Conservation (phyloP, 2,888 invertebrate species). For the Trileptium ribeirensis region DNA sequence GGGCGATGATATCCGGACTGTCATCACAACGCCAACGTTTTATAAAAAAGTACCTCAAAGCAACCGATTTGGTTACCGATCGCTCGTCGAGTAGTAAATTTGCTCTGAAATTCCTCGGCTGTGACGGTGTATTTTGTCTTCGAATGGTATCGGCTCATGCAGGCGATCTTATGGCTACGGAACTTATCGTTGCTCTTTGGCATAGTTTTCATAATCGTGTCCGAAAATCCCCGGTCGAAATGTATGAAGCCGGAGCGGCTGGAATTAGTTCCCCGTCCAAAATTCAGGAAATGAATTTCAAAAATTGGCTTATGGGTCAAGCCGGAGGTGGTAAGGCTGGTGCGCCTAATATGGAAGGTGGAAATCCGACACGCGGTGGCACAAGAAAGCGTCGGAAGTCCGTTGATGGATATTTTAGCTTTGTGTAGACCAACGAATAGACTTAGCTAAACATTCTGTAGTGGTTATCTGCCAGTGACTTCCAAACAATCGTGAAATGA, state of each 20-base stretch:
- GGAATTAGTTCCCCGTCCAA: slow-evolving; percentile 48
- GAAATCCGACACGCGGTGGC: slow-evolving; percentile 46
- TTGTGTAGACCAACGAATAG: too few species aligned
- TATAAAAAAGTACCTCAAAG: slow-evolving; percentile 49
- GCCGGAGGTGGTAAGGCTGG: slow-evolving; percentile 34
- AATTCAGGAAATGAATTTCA: slow-evolving; percentile 49
- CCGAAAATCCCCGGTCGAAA: slow-evolving; percentile 51
- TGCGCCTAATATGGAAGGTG: slow-evolving; percentile 44
- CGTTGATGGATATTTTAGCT: slow-evolving; percentile 50
- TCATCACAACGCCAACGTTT: slow-evolving; percentile 51
- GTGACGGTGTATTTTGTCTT: slow-evolving; percentile 50
- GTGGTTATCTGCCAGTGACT: too few species aligned
- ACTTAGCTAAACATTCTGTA: too few species aligned
- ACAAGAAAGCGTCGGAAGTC: slow-evolving; percentile 48
- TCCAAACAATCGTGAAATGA: too few species aligned
- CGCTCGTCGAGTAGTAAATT: slow-evolving; percentile 51
- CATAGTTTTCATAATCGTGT: slow-evolving; percentile 51
- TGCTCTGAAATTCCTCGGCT: slow-evolving; percentile 51
- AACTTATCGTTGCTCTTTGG: slow-evolving; percentile 49
- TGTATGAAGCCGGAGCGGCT: slow-evolving; percentile 46
- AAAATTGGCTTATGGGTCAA: slow-evolving; percentile 43
- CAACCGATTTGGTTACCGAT: slow-evolving; percentile 50
- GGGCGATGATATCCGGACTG: slow-evolving; percentile 48
- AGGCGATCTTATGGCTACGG: slow-evolving; percentile 51
- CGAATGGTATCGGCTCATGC: slow-evolving; percentile 51